Evolutionary conservation across 2,888 invertebrate species (phyloP).

Genomic region (Himalopsyche japonica): DNA sequence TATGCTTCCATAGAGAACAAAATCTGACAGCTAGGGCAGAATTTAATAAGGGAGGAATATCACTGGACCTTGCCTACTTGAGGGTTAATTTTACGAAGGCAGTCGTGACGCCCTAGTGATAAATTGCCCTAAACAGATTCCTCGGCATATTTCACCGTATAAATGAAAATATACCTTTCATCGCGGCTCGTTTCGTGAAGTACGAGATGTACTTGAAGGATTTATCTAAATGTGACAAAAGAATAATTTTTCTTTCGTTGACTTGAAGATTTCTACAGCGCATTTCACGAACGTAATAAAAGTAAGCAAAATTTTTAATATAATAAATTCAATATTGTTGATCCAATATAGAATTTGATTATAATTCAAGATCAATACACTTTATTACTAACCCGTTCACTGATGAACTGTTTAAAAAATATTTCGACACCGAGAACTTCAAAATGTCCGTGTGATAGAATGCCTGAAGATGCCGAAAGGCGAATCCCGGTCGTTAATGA

Average conservation of each 20-base stretch:
- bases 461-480: too few species aligned
- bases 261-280: neutral
- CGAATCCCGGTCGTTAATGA: too few species aligned
- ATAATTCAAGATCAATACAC: too few species aligned
- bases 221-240: neutral
- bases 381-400: too few species aligned
- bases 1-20: too few species aligned
- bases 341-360: too few species aligned
- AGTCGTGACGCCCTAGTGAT: constrained; percentile 16
- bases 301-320: neutral
- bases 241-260: neutral
- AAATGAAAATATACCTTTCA: constrained; percentile 27
- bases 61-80: neutral
- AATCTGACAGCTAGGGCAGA: too few species aligned
- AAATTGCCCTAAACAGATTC: constrained; percentile 23
- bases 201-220: neutral
- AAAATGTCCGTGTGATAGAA: too few species aligned
- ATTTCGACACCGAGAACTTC: too few species aligned
- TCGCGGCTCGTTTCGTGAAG: neutral
- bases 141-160: constrained; percentile 20
- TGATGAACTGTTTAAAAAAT: too few species aligned
- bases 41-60: too few species aligned
- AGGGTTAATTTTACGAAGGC: neutral
- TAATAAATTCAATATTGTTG: too few species aligned
- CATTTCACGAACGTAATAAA: neutral